phyloP scores from a whole-genome alignment of 1,140 invertebrate genomes.

The Reticulitermes speratus region DNA sequence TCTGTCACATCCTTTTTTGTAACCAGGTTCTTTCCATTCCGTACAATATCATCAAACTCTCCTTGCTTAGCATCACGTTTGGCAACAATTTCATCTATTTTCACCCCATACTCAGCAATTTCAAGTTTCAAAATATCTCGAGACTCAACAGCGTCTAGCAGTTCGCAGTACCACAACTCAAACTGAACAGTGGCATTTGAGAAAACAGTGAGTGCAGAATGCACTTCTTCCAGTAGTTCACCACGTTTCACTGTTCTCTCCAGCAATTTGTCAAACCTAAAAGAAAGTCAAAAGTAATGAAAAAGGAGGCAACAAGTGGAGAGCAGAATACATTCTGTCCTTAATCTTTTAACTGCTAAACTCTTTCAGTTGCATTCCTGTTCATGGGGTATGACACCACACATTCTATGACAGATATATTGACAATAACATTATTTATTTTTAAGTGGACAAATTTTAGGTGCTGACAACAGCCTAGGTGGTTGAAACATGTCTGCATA shows the following conservation, averaged over 20 bases:
- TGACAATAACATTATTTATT: no score
- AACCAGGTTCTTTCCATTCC: conserved; percentile 79
- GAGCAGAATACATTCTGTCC: no score
- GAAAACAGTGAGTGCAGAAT: conserved; percentile 69
- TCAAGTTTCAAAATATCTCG: conserved; percentile 66
- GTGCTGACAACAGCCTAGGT: no score
- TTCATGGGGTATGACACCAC: no score
- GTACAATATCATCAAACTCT: conserved; percentile 74
- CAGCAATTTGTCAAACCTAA: conserved; percentile 78
- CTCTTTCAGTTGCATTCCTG: no score
- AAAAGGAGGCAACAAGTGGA: not conserved
- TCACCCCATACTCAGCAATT: conserved; percentile 65
- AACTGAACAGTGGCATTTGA: conserved; percentile 64
- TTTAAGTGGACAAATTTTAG: no score
- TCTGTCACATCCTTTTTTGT: conserved; percentile 88
- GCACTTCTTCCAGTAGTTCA: conserved; percentile 80
- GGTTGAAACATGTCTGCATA: no score
- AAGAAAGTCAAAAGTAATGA: not conserved
- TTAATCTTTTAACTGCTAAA: no score
- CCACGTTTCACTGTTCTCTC: conserved; percentile 76
- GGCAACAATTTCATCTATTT: conserved; percentile 57
- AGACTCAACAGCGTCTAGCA: conserved; percentile 74
- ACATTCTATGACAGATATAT: no score
- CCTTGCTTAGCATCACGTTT: conserved; percentile 57
- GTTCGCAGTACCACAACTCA: conserved; percentile 68